Conservation (phyloP, 2,113 vertebrate species). For the Datnioides undecimradiatus region DNA sequence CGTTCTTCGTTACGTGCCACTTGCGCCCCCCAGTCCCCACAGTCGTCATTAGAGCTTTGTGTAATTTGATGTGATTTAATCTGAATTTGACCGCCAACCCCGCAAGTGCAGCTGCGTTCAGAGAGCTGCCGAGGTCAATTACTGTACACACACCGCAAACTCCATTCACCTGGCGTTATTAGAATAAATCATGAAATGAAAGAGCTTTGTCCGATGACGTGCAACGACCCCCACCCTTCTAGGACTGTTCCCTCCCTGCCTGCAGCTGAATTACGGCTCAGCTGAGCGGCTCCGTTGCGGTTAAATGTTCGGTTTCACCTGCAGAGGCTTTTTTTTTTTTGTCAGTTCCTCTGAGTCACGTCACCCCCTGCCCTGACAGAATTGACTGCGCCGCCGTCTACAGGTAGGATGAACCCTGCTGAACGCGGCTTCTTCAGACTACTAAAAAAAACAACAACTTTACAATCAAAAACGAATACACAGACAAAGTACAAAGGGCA, state of each 20-base stretch:
- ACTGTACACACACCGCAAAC: background rate
- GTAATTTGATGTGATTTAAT: conserved; percentile 22
- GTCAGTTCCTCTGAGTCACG: conserved; percentile 20
- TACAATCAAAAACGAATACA: background rate
- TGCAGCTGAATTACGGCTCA: conserved; percentile 39
- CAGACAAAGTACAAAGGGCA: background rate
- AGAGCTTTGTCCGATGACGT: background rate
- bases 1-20: background rate
- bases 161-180: conserved; percentile 14
- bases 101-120: background rate
- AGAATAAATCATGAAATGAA: conserved; percentile 10
- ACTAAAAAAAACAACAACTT: conserved; percentile 16
- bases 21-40: background rate
- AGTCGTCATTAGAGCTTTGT: conserved; percentile 39
- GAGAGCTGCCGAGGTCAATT: conserved; percentile 22
- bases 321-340: background rate
- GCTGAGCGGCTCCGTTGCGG: background rate
- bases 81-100: background rate
- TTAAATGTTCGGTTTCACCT: conserved; percentile 34
- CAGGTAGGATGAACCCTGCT: background rate
- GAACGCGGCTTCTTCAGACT: background rate
- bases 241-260: background rate
- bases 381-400: background rate
- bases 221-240: background rate
- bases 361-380: conserved; percentile 7